phyloP scores from a whole-genome alignment of 2,888 invertebrate species.

The Seira musarum region DNA sequence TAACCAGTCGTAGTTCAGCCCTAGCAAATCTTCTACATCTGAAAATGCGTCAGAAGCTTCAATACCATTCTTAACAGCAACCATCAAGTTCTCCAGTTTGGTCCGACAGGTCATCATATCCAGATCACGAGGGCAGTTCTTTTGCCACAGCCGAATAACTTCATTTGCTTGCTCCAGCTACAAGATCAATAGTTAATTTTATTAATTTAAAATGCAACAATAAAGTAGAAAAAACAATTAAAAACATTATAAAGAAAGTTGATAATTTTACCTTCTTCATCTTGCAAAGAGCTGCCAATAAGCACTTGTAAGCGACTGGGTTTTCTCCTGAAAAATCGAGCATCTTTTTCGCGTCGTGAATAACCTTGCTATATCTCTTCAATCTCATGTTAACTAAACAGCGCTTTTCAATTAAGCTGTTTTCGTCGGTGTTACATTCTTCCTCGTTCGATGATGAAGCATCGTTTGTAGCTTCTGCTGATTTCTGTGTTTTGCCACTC shows the following conservation, averaged over 20 bases:
- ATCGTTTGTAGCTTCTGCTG: background rate
- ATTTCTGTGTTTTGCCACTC: background rate
- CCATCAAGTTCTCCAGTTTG: conserved; percentile 64
- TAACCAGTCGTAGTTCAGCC: conserved; percentile 65
- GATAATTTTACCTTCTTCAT: conserved; percentile 62
- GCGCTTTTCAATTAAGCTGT: conserved; percentile 65
- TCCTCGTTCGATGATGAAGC: conserved; percentile 3
- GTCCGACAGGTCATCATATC: conserved; percentile 68
- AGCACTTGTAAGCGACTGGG: conserved; percentile 65
- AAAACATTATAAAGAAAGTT: background rate
- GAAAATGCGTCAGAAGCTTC: conserved; percentile 67
- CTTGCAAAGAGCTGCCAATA: conserved; percentile 66
- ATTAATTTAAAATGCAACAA: no score
- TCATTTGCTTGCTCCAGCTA: conserved; percentile 65
- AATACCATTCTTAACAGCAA: conserved; percentile 66
- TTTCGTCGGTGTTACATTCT: conserved; percentile 47
- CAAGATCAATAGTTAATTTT: no score
- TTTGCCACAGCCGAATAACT: conserved; percentile 66
- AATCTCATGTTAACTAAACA: conserved; percentile 65
- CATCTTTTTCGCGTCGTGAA: conserved; percentile 63
- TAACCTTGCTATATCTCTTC: conserved; percentile 61
- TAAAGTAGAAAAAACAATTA: conserved; percentile 6
- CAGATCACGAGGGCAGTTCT: conserved; percentile 60
- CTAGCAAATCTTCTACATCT: conserved; percentile 65
- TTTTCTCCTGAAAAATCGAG: conserved; percentile 61